These are phyloP conservation scores for Cyclophora punctaria DNA, from an alignment of 2,888 invertebrate species.

Conservation along the genomic window DNA sequence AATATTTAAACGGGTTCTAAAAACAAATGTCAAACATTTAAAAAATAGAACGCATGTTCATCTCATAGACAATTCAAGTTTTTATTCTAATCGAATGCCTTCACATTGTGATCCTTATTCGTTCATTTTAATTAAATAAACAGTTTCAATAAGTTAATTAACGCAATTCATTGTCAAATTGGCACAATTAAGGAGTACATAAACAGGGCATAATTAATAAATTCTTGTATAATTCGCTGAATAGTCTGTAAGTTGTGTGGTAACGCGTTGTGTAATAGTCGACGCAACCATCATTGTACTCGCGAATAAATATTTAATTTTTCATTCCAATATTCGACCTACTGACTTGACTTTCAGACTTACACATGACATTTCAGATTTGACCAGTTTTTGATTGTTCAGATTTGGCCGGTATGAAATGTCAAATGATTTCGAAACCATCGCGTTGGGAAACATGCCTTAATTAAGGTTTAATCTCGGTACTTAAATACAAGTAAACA, in stretches of 20 bases:
- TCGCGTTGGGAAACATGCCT: background rate
- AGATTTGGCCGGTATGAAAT: background rate
- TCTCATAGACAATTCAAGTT: no score
- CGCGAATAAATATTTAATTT: constrained; percentile 21
- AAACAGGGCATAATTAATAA: constrained; percentile 10
- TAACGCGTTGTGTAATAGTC: constrained; percentile 11
- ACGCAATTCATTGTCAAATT: no score
- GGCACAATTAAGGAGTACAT: background rate
- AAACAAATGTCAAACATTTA: no score
- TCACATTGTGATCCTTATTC: background rate
- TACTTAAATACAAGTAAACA: no score
- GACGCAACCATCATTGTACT: constrained; percentile 6
- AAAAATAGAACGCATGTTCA: no score
- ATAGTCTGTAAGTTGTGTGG: constrained; percentile 24
- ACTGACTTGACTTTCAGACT: constrained; percentile 28
- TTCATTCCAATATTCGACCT: constrained; percentile 50
- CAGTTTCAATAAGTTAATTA: no score
- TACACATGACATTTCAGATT: constrained; percentile 15
- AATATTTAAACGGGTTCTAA: no score
- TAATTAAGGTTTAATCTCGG: no score
- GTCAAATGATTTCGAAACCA: background rate
- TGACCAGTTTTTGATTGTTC: constrained; percentile 3
- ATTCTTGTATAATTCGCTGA: constrained; percentile 10
- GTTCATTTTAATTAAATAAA: no score
- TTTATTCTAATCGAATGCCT: no score